These are phyloP conservation scores for Strix uralensis DNA, from an alignment of 2,113 vertebrate genomes.

Conservation along the genomic window DNA sequence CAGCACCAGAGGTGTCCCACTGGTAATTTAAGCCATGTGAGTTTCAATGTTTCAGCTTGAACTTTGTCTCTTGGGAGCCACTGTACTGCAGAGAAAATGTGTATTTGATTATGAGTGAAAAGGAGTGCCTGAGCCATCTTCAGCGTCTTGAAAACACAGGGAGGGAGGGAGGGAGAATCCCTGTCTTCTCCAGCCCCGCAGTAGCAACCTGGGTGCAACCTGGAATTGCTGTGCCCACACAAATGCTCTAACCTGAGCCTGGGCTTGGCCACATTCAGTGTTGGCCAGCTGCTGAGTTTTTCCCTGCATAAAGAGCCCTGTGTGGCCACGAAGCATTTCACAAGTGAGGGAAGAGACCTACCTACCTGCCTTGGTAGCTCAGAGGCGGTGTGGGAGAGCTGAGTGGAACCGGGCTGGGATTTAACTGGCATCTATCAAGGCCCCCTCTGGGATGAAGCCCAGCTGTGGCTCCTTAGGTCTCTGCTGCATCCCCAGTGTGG, in stretches of 20 bases:
- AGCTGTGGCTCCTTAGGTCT: not conserved
- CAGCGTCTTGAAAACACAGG: not conserved
- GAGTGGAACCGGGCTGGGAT: not conserved
- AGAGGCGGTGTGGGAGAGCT: not conserved
- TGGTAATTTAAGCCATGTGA: not conserved
- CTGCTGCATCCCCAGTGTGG: not conserved
- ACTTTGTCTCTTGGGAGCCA: not conserved
- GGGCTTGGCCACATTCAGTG: not conserved
- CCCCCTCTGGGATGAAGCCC: not conserved
- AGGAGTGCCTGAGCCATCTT: not conserved
- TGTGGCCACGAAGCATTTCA: not conserved
- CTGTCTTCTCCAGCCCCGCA: not conserved
- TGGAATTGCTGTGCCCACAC: not conserved
- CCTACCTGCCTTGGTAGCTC: not conserved
- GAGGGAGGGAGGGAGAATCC: not conserved
- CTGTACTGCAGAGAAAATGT: not conserved
- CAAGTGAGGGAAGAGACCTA: not conserved
- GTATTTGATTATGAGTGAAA: conserved; percentile 21
- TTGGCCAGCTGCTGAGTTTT: not conserved
- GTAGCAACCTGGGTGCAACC: not conserved
- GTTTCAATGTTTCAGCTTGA: not conserved
- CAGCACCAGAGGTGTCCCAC: not conserved
- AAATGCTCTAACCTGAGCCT: not conserved
- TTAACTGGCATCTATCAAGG: not conserved
- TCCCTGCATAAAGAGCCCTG: not conserved